These are phyloP conservation scores for Mylabris sibirica DNA, from an alignment of 2,888 invertebrate genomes.

Conservation along the genomic window DNA sequence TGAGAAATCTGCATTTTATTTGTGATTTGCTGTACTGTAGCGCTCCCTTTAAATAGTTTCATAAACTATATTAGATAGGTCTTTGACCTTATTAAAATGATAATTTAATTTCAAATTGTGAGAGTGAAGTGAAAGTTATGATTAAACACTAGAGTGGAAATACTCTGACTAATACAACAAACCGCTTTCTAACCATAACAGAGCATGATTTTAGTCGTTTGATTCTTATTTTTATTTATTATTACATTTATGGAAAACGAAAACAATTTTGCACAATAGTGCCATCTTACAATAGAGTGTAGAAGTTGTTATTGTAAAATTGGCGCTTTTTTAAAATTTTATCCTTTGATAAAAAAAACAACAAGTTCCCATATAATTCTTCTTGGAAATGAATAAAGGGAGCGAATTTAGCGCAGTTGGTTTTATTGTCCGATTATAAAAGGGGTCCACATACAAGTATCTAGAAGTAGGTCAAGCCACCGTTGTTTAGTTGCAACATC, in stretches of 20 bases:
- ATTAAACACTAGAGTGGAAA: neutral
- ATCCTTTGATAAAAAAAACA: neutral
- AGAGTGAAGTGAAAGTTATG: constrained; percentile 1
- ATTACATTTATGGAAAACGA: too few species aligned
- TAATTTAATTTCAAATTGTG: constrained; percentile 2
- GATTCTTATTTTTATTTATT: too few species aligned
- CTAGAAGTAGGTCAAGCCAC: constrained; percentile 43
- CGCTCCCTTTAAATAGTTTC: neutral
- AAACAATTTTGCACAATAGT: neutral
- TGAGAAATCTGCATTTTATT: neutral
- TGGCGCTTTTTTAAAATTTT: neutral
- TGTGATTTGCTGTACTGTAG: neutral
- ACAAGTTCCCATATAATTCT: neutral
- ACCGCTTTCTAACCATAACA: neutral
- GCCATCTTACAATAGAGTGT: neutral
- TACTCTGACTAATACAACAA: neutral
- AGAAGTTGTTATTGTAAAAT: neutral
- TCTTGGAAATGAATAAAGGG: neutral
- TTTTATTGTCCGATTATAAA: neutral
- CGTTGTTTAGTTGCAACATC: constrained; percentile 13
- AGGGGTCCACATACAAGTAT: constrained; percentile 37
- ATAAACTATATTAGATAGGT: neutral
- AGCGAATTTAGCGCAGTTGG: too few species aligned
- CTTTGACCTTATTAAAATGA: neutral
- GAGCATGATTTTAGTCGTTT: too few species aligned